Evolutionary conservation across 2,888 invertebrate species (phyloP), one percentile per base, ranked within the genome.

Genomic region (Eurytoma adleriae): DNA sequence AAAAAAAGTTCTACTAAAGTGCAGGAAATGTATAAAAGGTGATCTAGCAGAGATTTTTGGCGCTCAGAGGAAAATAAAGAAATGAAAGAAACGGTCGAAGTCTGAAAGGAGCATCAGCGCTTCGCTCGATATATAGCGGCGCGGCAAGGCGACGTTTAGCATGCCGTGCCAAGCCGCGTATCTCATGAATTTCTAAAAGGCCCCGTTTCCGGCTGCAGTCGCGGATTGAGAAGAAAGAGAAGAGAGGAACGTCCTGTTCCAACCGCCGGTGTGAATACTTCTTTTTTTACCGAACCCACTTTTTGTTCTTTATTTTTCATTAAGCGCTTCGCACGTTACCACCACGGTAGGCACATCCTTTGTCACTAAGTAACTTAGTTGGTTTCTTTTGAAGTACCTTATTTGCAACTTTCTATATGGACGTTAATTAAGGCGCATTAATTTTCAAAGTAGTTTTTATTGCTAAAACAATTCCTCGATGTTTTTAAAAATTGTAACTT

Each of bases 101-200:
- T 67, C 61, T 68, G 13, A 54, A 16, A 73, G 52, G 48, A 54
- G 20, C 50, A 13, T 30, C 40, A 66, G 73, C 40, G 7, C 40
- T 40, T 4, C 40, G 40, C 61, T 71, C 48, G 62, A 20, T 61
- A 14, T 50, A 57, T 3, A 52, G 61, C 30, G 18, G 27, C 18
- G 52, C 14, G 73, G 48, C 16, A 62, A 73, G 73, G 62, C 27
- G 70, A 40, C 57, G 77, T 59, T 81, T 76, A 76, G 72, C 75
- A 81, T 79, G 78, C 81, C 78, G n/a, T 52, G 27, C 14, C 16
- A 64, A 52, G 52, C 64, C 27, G 64, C 69, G 77, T 59, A 73
- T 66, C 80, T 82, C 82, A 78, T 82, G 82, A 82, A 82, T 82
- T 82, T 80, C 72, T 78, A 82, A 80, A 66, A 80, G 76, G 72